Base-by-base conservation (phyloP, 2,113 vertebrate species). In the Pomatorhinus ruficollis region DNA sequence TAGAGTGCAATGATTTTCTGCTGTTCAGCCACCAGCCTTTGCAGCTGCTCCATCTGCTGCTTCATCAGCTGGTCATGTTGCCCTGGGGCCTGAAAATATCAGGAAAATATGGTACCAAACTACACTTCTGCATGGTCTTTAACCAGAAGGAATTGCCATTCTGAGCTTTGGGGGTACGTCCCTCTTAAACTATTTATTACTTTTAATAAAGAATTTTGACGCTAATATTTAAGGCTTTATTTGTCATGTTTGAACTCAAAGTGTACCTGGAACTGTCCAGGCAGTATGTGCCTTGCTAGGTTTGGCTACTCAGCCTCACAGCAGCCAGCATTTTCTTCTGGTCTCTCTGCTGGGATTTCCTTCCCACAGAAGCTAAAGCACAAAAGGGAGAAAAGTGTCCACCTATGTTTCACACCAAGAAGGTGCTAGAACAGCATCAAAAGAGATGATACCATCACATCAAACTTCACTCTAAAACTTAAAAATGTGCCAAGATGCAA, bases 11-110 rank as follows among this genome's bases (percentile, higher is more conserved):
- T 96, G 60, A 98, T 87, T 89, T 96, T 97, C 82, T 97, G 97
- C 57, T 98, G 97, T 45, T 98, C 97, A 71, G 89, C 79, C 82
- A 97, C 97, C 53, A 98, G 91, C 68, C 84, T 96, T 89, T 97
- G 97, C 63, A 98, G 81, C 42, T 97, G 95, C 61, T 97, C 95
- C 75, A 98, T 61, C 31, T 97, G 96, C 71, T 96, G 88, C 79
- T 88, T 95, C 80, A 97, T 72, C 37, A 90, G 25, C 68, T 94
- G 95, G 33, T 95, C 87, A 35, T 96, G 83, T 37, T 93, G 63
- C 21, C 30, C 53, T 39, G 52, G 33, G 50, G 39, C 64, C 97
- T 97, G 83, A 81, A 95, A 93, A 87, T 15, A 78, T 10, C 21
- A 65, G n/a, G 16, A 83, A 88, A 11, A 64, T 25, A 25, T 1